Conservation (phyloP, 2,888 invertebrate species). For the Schizotus pectinicornis region DNA sequence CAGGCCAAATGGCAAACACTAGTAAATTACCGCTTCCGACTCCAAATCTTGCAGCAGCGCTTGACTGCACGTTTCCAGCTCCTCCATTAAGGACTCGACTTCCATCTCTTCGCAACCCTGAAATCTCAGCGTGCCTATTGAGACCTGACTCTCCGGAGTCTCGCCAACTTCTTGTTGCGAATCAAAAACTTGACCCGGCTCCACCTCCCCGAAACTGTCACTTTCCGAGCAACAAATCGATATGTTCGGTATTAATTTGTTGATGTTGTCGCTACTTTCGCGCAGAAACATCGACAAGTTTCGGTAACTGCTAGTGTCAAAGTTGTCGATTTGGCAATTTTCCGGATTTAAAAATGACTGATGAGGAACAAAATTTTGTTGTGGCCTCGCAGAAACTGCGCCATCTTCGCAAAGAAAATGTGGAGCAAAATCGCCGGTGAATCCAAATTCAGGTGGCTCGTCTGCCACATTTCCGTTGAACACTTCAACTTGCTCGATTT, state of each 20-base stretch:
- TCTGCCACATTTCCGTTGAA: no score
- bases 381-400: not conserved
- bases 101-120: not conserved
- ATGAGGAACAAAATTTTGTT: no score
- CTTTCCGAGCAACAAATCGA: conserved; percentile 19
- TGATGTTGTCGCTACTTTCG: conserved; percentile 32
- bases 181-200: not conserved
- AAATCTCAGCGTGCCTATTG: not conserved
- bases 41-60: no score
- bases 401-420: no score
- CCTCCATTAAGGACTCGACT: not conserved
- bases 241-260: conserved; percentile 37
- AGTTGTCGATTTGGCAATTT: not conserved
- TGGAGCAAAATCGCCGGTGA: no score
- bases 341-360: no score
- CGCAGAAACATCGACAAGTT: conserved; percentile 31
- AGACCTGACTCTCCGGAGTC: not conserved
- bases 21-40: conserved; percentile 3
- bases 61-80: conserved; percentile 1
- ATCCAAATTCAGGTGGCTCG: no score
- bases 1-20: conserved; percentile 2
- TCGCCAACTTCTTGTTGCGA: not conserved
- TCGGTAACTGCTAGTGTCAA: conserved; percentile 24
- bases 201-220: not conserved
- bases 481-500: no score